phyloP scores from a whole-genome alignment of 2,888 invertebrate species.

The Oasisia sp. region DNA sequence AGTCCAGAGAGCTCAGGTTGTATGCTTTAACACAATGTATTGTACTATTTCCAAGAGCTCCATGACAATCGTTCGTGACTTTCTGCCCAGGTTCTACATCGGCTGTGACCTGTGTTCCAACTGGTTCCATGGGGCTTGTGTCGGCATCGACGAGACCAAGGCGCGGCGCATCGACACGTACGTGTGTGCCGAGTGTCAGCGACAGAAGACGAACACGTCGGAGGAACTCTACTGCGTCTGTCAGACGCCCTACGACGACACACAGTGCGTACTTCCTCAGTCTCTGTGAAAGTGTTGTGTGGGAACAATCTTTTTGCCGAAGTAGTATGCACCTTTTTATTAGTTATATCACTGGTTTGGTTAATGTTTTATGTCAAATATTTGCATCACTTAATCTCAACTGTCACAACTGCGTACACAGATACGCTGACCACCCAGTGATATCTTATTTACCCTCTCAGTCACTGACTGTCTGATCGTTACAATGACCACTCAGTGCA shows the following conservation, averaged over 20 bases:
- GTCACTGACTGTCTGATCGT: no score
- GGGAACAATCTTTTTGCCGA: no score
- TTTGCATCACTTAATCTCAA: neutral
- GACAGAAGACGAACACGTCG: conserved; percentile 57
- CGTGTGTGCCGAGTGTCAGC: conserved; percentile 67
- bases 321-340: neutral
- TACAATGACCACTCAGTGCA: no score
- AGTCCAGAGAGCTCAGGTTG: neutral
- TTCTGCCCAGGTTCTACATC: conserved; percentile 84
- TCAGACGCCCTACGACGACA: conserved; percentile 93
- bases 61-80: neutral
- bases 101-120: conserved; percentile 97
- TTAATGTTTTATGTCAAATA: neutral
- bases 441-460: no score
- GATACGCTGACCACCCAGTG: no score
- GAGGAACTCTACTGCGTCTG: conserved; percentile 95
- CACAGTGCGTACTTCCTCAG: conserved; percentile 73
- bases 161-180: conserved; percentile 91
- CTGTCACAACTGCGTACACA: no score
- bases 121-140: conserved; percentile 98
- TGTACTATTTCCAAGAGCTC: neutral
- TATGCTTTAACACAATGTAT: neutral
- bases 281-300: no score
- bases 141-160: conserved; percentile 90
- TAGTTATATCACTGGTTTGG: conserved; percentile 6